These are phyloP conservation scores for Aphis gossypii DNA, from an alignment of 1,140 invertebrate species.

Conservation along the genomic window DNA sequence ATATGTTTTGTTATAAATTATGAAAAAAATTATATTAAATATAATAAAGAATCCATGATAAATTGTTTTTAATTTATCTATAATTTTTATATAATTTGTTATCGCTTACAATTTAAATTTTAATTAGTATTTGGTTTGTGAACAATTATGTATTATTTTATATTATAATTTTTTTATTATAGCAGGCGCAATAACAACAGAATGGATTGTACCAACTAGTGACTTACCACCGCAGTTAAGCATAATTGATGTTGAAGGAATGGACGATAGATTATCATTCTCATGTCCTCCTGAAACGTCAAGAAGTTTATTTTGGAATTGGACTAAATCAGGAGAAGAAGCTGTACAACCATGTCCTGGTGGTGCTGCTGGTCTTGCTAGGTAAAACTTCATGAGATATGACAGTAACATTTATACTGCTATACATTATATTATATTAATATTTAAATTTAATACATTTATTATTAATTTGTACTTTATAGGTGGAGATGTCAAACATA, in stretches of 20 bases:
- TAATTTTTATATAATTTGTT: not conserved
- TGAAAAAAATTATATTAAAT: not conserved
- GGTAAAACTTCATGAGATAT: conserved; percentile 73
- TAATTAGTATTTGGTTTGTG: not conserved
- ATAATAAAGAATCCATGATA: not conserved
- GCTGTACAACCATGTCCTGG: conserved; percentile 84
- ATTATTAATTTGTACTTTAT: not conserved
- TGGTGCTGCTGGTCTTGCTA: conserved; percentile 83
- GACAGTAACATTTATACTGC: conserved; percentile 55
- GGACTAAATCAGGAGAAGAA: conserved; percentile 78
- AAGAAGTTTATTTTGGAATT: conserved; percentile 87
- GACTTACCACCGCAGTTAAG: conserved; percentile 54
- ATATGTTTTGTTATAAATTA: too few species aligned
- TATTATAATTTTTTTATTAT: not conserved
- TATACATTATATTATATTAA: conserved; percentile 57
- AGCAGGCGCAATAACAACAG: conserved; percentile 40
- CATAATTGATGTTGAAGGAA: conserved; percentile 59
- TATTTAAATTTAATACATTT: not conserved
- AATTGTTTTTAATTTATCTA: not conserved
- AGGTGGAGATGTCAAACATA: conserved; percentile 60
- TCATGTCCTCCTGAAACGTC: conserved; percentile 75
- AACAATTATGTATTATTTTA: not conserved
- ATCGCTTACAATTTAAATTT: not conserved
- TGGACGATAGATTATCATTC: conserved; percentile 59
- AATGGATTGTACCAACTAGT: conserved; percentile 53